Base-by-base conservation (phyloP, 2,797 vertebrate species). In the Sebastes alutus region DNA sequence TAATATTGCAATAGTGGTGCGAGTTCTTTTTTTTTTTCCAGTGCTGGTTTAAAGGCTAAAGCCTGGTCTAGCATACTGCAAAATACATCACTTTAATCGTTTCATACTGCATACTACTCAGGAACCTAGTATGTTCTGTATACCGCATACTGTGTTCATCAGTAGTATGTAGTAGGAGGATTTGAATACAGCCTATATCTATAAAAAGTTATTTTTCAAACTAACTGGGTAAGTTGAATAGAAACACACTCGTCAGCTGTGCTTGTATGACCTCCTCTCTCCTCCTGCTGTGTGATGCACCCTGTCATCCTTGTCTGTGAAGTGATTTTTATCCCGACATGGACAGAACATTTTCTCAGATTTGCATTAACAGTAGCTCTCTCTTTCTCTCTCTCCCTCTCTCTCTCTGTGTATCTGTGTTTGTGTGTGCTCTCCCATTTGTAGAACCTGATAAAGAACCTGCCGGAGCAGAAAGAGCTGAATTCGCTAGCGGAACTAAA, bases 401-500 rank as follows among this genome's bases (percentile, higher is more conserved):
- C 18, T 55, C 18, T 56, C 22, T 58, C 2, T 58, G 22, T 56
- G 13, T 62, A 46, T 22, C 18, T 70, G 32, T 73, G 70, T 73
- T 20, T 72, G 72, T 64, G 30, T 61, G 61, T 65, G 33, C 68
- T 86, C 54, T 81, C 78, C 70, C 80, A 65, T 86, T 82, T 88
- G 87, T 78, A 99, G 99, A 99, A 98, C 91, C 96, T 99, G 89
- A 96, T 99, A 91, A 99, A 99, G 94, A 97, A 99, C 93, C 97
- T 99, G 77, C 98, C 98, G 46, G 98, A 99, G 87, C 98, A 98
- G 95, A 98, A 98, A 82, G 96, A 98, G 80, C 96, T 99, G 88
- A 97, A 88, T 90, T 94, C 96, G 78, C 96, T 99, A 88, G 97
- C 97, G 0, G 96, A 98, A 92, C 94, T 99, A 84, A 98, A 97